A percentile compares a stretch with the other conserved stretches of the same genome.
Evolutionary conservation across 2,113 vertebrate species (phyloP).

Genomic region (Dromaius novaehollandiae): DNA sequence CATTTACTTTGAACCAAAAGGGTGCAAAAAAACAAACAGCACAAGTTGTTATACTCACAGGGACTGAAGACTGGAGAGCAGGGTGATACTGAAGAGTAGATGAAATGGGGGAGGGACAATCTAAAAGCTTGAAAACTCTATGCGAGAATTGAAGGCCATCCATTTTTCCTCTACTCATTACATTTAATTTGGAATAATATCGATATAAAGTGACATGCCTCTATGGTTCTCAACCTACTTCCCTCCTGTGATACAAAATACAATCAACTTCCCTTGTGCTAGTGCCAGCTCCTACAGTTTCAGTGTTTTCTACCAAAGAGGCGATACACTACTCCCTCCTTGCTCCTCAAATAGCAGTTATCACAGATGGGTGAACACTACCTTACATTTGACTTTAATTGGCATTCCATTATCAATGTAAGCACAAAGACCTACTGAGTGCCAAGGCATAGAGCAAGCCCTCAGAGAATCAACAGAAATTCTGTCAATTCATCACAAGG

Average conservation of each 20-base stretch:
- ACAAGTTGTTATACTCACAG: neutral
- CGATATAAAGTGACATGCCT: neutral
- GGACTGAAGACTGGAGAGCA: neutral
- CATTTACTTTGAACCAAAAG: neutral
- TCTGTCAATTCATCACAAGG: neutral
- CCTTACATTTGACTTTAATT: constrained; percentile 1
- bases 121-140: neutral
- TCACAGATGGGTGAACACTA: neutral
- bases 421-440: neutral
- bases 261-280: neutral
- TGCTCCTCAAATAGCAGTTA: neutral
- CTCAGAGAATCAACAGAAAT: neutral
- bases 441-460: neutral
- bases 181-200: neutral
- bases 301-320: neutral
- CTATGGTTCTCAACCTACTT: neutral
- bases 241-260: neutral
- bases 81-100: neutral
- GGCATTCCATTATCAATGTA: neutral
- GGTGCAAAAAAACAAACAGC: neutral
- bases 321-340: neutral
- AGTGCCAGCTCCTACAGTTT: neutral
- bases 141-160: neutral
- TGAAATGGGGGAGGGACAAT: neutral
- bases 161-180: neutral